Base-by-base conservation (phyloP, 1,140 invertebrate genomes). In the Ephestia elutella region DNA sequence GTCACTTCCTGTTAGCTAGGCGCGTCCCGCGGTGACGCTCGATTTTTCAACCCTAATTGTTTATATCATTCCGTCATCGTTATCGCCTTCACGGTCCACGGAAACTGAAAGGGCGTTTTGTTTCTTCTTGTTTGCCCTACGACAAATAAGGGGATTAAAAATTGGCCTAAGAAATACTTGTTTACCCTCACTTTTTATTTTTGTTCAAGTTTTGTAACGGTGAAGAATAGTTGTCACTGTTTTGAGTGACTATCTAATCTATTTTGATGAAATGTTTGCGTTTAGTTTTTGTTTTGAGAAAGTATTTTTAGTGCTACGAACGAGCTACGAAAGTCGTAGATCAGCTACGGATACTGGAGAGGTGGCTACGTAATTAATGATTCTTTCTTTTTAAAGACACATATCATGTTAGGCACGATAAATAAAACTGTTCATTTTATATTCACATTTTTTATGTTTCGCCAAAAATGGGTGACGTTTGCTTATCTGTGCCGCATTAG, bases 131-230 rank as follows among this genome's bases (percentile, higher is more conserved):
- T 44, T 44, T 44, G 38, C 10, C 15, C 38, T 32, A 32, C 30
- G 15, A 44, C 38, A 44, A 44, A 44, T 44, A 44, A 44, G 13
- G 38, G 38, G 38, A 44, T 44, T 44, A 44, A 44, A 44, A 44
- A 44, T 15, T 44, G 38, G 13, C 15, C n/a, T 15, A 15, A 44
- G 38, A 44, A 44, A 44, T 8, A 8, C 38, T 44, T 44, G 38
- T 44, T 44, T 44, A 44, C 38, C 32, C 21, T 2, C 15, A 9
- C n/a, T 8, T 44, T 44, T n/a, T 44, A 44, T 44, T 44, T 44
- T 44, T 17, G 38, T 44, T 44, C 13, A 44, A 44, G 38, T 44
- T 44, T 44, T 32, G 30, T 32, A 3, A 15, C 38, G 38, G 13
- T 15, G 38, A 15, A 10, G 38, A 17, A 44, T 44, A 44, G 38